Evolutionary conservation across 1,140 invertebrate genomes (phyloP), one percentile per base, ranked within the genome.

Genomic region (Diploscapter pachys): DNA sequence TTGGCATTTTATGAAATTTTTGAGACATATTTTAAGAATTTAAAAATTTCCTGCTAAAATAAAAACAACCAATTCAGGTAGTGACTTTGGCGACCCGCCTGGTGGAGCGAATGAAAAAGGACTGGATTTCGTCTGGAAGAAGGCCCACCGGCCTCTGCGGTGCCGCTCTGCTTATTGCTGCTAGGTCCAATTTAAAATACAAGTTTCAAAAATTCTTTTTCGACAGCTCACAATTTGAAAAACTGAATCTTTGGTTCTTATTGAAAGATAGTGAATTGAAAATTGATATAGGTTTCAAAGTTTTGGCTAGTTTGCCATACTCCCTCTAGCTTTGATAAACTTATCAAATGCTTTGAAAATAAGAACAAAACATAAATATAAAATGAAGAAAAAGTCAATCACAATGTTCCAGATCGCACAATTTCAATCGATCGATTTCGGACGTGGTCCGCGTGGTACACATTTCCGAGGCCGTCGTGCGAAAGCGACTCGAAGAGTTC

Each of bases 91-190:
- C 96, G 0, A 88, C 94, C 55, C 88, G 96, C 73, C 88, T 99
- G 59, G 93, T 99, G 5, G 92, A 95, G 85, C 88, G 96, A 82
- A 99, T 99, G 96, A 98, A 98, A 86, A 90, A 92, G 81, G 96
- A 99, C 87, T 98, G 93, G 87, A 93, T 99, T 86, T 93, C 96
- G 84, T 94, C 92, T 3, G 96, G 96, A 48, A 89, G 96, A 71
- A 88, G 95, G 82, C 96, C 96, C 9, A 96, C 95, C 1, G 96
- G 95, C 52, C 88, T 98, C 52, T 98, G 95, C 88, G 95, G 95
- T 11, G 95, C 95, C 86, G 96, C 95, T 5, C 87, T 99, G 2
- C 87, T 99, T 9, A 93, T 99, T 85, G 94, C 96, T 53, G 92
- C 93, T 1, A 89, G 96, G 76, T 90, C 98, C 11, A 48, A 63